Evolutionary conservation across 2,888 invertebrate genomes (phyloP), one percentile per base, ranked within the genome.

Genomic region (Lamellibrachia columna): DNA sequence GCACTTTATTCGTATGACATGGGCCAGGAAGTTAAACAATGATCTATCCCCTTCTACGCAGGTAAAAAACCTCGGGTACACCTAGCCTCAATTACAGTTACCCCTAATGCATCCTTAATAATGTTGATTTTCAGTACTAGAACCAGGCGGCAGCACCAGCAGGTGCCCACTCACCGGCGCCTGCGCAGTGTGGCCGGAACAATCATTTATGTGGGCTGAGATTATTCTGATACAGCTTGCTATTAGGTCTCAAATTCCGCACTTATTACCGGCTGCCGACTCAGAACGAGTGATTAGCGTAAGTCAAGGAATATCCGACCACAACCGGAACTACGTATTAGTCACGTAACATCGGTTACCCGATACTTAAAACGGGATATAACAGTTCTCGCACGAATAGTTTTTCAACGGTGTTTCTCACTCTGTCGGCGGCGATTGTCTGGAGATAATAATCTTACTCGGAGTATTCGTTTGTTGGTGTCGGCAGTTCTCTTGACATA

Each of bases 141-240:
- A 75, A 75, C 75, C 22, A 75, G 75, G 75, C n/a, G 75, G 75
- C 75, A 75, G 75, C 75, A 75, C n/a, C 75, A 75, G 40, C 60
- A 75, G 75, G 75, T 75, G 75, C 22, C 22, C 75, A 75, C 75
- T 75, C 75, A 75, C 75, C n/a, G 15, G 75, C 75, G 75, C 75
- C 15, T 15, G 75, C 75, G 75, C 75, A 75, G 75, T 75, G 22
- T 75, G 22, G 75, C 75, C 75, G 75, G 75, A 75, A 75, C 75
- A 75, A 75, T 75, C 75, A 75, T 75, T 75, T 75, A 75, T 75
- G 75, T 75, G 75, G 75, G 75, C 75, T 75, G 75, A 75, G 75
- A 75, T 75, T 75, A 75, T 75, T 75, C n/a, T 75, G 75, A 75
- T 75, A 75, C 75, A 75, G 75, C 75, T n/a, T n/a, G 75, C 75